Base-by-base conservation (phyloP, 2,113 vertebrate genomes). In the Microtus richardsoni region DNA sequence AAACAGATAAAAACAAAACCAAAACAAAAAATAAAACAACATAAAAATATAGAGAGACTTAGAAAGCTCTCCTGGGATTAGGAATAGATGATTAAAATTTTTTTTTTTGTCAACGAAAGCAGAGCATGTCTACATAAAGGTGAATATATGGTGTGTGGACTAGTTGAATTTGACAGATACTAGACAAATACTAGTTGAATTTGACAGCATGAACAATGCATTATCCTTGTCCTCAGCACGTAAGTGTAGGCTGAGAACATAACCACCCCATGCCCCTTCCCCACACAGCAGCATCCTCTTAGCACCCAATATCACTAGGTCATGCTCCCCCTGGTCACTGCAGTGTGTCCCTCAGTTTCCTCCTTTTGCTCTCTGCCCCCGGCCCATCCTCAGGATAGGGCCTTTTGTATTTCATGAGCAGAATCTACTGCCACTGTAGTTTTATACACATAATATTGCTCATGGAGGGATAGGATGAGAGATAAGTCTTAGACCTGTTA, bases 181-280 rank as follows among this genome's bases (percentile, higher is more conserved):
- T n/a, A n/a, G n/a, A n/a, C n/a, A n/a, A n/a, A n/a, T n/a, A n/a
- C n/a, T n/a, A n/a, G n/a, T n/a, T n/a, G n/a, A n/a, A n/a, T 30
- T 87, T 82, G 85, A 89, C 60, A 30, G 92, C 39, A 21, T 26
- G 21, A 92, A 33, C 64, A 13, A 17, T 36, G 21, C 7, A 7
- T 39, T 39, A 87, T 4, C 5, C 39, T 30, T 68, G 52, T 66
- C 64, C 36, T 30, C 6, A 73, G 71, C 64, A 41, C 6, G 60
- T 8, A 49, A 17, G 58, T 60, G 13, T 7, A 68, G 49, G 41
- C 28, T 60, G 82, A 89, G 80, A 75, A 78, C 36, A 62, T 54
- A 41, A 19, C 16, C 41, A 8, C 0, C 62, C 41, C 14, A 30
- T 1, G 0, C 0, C 17, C 3, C 9, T n/a, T 3, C 68, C 6